Base-by-base conservation (phyloP, 2,888 invertebrate species). In the Lymantria dispar region DNA sequence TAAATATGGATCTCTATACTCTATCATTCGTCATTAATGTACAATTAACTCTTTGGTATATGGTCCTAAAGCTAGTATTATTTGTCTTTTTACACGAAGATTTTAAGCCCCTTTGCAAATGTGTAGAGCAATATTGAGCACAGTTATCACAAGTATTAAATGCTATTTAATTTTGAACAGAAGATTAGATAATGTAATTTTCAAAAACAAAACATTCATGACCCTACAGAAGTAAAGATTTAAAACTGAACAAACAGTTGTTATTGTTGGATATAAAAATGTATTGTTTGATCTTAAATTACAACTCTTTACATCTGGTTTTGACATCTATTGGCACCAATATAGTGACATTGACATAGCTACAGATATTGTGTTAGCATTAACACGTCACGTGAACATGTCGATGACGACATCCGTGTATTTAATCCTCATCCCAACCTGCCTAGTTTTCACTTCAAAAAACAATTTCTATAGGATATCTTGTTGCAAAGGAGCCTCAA, bases 41-140 rank as follows among this genome's bases (percentile, higher is more conserved):
- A 89, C 88, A 89, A 83, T 80, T 85, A 84, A 85, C 79, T 91
- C 90, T 91, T 91, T 91, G 90, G 90, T 91, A 87, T 86, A 83
- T 79, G 85, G 85, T 82, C 86, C 87, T 88, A 83, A 83, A 80
- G 85, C 87, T 90, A 91, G 72, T 65, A 78, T 80, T 77, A 78
- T 80, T 84, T 83, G 80, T 83, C 80, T 82, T 82, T 83, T 80
- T 84, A 85, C 79, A 83, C 70, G 72, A 77, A 74, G 70, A 72
- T 73, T 64, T 57, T 71, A 70, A 76, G 78, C 82, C 74, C 84
- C 84, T 84, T 83, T 84, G 82, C 82, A 72, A 70, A 48, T 50
- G 45, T 54, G 42, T 68, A 60, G 54, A 50, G 12, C 43, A 45
- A 58, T 55, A 60, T 70, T 56, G 57, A 64, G 62, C 67, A 68